Evolutionary conservation across 1,140 invertebrate species (phyloP), one percentile per base, ranked within the genome.

Genomic region (Sycophila sp.): DNA sequence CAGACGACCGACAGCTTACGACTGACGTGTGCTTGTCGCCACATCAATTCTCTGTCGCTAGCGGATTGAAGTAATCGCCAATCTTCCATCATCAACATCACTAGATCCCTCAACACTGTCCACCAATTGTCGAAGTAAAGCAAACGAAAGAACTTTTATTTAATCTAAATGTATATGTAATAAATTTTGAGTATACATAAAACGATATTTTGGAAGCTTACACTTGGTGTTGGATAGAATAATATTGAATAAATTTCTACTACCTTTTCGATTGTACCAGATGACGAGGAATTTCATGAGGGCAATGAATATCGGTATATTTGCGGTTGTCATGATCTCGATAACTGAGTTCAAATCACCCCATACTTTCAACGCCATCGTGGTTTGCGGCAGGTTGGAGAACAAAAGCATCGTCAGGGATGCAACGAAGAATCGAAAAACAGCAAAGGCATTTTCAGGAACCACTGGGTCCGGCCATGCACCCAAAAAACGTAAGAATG

Each of bases 331-430:
- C 38, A 63, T 69, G 56, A 60, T 71, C 59, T 73, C 75, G 3
- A 73, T 77, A 4, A 73, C 26, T 1, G 42, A 56, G 30, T 77
- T 66, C 22, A 75, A 69, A 34, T 75, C 24, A 30, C 64, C 68
- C 64, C 67, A 65, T 15, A 72, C 40, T 40, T 71, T 26, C 1
- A 53, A 26, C 15, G 71, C 24, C 42, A 60, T 73, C 4, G 59
- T 69, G 8, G 72, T 71, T 70, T 73, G 73, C 10, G 73, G 34
- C 24, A 72, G 13, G 42, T 68, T 72, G 11, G 69, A 55, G 47
- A 69, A 69, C 15, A 62, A 15, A 0, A 55, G 2, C 42, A 69
- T 69, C 2, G 49, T 53, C 0, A 42, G 15, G 2, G 47, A n/a
- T 6, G 19, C 36, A 0, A 51, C 22, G 2, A 69, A 19, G 26